Percentiles rank a stretch among this genome's conserved stretches.
These are phyloP conservation scores for Lampris incognitus DNA, from an alignment of 2,113 vertebrate species.

Conservation along the genomic window DNA sequence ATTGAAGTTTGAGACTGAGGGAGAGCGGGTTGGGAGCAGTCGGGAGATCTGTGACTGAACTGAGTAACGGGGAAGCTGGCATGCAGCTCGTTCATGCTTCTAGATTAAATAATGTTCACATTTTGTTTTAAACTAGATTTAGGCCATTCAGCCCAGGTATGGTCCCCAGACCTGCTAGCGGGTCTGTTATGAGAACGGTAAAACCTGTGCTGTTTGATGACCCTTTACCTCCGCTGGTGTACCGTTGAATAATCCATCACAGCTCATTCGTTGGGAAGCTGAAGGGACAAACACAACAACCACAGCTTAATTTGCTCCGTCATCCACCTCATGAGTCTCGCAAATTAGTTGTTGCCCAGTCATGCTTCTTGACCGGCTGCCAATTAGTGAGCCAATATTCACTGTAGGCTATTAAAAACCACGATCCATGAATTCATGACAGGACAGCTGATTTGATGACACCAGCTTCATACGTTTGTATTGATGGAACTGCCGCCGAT, in stretches of 20 bases:
- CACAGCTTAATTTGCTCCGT: background rate
- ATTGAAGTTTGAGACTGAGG: too few relatives aligned
- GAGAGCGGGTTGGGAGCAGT: too few relatives aligned
- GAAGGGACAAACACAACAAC: background rate
- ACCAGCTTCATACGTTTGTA: too few relatives aligned
- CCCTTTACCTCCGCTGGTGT: background rate
- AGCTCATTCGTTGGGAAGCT: slow-evolving; percentile 2
- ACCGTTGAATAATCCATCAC: background rate
- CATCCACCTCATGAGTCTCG: background rate
- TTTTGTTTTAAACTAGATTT: slow-evolving; percentile 10
- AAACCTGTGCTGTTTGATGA: too few relatives aligned
- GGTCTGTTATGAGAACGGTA: too few relatives aligned
- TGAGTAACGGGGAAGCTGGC: slow-evolving; percentile 14
- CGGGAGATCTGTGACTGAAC: slow-evolving; percentile 15
- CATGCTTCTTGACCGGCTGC: background rate
- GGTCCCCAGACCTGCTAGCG: too few relatives aligned
- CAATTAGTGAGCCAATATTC: too few relatives aligned
- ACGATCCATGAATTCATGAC: too few relatives aligned
- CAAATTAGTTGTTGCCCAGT: background rate
- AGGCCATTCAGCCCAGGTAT: slow-evolving; percentile 3
- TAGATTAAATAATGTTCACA: slow-evolving; percentile 31
- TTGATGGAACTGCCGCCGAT: too few relatives aligned
- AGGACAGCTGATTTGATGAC: too few relatives aligned
- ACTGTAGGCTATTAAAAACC: background rate
- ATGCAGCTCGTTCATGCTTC: background rate